Conservation (phyloP, 2,113 vertebrate genomes). For the Vulpes ferrilata region DNA sequence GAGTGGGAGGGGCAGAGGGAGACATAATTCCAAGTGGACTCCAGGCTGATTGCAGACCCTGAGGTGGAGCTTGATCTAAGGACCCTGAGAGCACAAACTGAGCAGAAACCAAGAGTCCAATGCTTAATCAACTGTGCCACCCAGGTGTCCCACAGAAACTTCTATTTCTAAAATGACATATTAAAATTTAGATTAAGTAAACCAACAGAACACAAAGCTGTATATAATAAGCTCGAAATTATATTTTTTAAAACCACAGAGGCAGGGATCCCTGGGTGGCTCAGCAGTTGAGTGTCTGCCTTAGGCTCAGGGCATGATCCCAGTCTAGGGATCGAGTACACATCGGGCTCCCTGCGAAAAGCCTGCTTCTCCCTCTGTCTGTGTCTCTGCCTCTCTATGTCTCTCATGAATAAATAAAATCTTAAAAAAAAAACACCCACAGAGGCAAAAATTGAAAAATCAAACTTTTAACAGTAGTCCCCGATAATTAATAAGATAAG, state of each 20-base stretch:
- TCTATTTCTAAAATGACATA: background rate
- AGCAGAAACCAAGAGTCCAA: background rate
- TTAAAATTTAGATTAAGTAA: slow-evolving; percentile 2
- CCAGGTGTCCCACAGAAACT: background rate
- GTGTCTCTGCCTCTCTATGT: no score
- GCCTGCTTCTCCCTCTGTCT: no score
- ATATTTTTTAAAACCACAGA: background rate
- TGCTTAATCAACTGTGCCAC: background rate
- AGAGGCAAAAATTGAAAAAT: background rate
- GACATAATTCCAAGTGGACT: background rate
- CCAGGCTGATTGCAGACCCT: background rate
- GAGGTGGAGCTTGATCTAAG: background rate
- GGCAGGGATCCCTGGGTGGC: no score
- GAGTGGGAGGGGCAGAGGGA: background rate
- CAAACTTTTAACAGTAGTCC: background rate
- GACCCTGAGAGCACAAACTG: background rate
- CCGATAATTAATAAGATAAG: background rate
- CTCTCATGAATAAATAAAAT: no score
- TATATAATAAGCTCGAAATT: background rate
- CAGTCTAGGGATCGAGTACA: no score
- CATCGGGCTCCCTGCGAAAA: no score
- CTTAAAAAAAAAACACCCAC: background rate
- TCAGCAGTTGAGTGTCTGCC: no score
- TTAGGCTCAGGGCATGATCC: no score
- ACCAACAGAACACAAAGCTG: background rate